Base-by-base conservation (phyloP, 1,140 invertebrate species). In the Orchesella cincta region DNA sequence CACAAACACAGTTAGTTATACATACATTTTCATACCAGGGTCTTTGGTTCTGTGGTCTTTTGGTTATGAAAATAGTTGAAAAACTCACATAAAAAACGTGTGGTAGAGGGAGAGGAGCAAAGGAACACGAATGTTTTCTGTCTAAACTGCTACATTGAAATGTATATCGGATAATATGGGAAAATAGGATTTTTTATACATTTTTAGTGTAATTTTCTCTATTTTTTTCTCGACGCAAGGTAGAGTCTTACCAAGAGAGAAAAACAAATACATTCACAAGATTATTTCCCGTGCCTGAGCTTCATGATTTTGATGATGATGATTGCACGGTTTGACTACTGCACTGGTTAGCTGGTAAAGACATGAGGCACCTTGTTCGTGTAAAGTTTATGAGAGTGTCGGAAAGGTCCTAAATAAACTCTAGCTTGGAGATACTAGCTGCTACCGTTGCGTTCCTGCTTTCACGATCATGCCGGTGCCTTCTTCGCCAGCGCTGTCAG, bases 341-440 rank as follows among this genome's bases (percentile, higher is more conserved):
- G 23, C 52, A 57, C 52, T 26, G 52, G 52, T 57, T 57, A n/a
- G 52, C 23, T 23, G 5, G 52, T 23, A 26, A 2, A 67, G 28
- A 67, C 31, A 12, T 67, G 28, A 67, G 62, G 62, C 62, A 67
- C 31, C 62, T 31, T 67, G 52, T 57, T 57, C 52, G 52, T 57
- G 52, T 57, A n/a, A 57, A 57, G 52, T 57, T 57, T 57, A 57
- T 57, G 52, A 23, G 52, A 57, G 23, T 46, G 39, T 46, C 39
- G 39, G 23, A 57, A 57, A 57, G 52, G 52, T 14, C 23, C 52
- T 26, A 57, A 57, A 57, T 57, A 57, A 57, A 23, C 52, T 57
- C 23, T 20, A 57, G 39, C 39, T 46, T 46, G 5, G 5, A n/a
- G n/a, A n/a, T n/a, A 46, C 18, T 18, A 46, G 39, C 5, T 46